Conservation (phyloP, 2,888 invertebrate genomes). For the Dione vanillae region DNA sequence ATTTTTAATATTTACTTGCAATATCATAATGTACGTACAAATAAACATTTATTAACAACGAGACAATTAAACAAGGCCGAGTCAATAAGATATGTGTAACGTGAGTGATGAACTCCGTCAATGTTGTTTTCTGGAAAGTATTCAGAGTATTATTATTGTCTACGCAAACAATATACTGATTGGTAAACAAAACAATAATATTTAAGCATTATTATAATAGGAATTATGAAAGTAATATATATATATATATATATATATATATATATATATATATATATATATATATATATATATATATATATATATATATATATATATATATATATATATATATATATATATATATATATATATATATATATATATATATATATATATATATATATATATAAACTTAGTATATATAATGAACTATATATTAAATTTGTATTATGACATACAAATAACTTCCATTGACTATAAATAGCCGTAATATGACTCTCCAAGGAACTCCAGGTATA, state of each 20-base stretch:
- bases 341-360: no score
- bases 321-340: no score
- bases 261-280: no score
- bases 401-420: no score
- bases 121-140: conserved; percentile 27
- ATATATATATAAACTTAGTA: no score
- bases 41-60: conserved; percentile 34
- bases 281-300: no score
- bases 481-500: not conserved
- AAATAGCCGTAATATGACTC: not conserved
- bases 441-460: not conserved
- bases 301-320: no score
- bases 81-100: conserved; percentile 36
- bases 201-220: not conserved
- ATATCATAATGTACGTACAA: conserved; percentile 4
- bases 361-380: no score
- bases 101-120: conserved; percentile 21
- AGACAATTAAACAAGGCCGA: conserved; percentile 46
- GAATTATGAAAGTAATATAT: no score
- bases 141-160: not conserved
- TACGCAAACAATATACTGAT: conserved; percentile 24
- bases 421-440: not conserved
- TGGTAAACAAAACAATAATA: conserved; percentile 25
- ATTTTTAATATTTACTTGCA: not conserved
- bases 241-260: no score